A percentile compares a stretch with the other conserved stretches of the same genome.
Evolutionary conservation across 2,113 vertebrate species (phyloP).

Genomic region (Phycodurus eques): DNA sequence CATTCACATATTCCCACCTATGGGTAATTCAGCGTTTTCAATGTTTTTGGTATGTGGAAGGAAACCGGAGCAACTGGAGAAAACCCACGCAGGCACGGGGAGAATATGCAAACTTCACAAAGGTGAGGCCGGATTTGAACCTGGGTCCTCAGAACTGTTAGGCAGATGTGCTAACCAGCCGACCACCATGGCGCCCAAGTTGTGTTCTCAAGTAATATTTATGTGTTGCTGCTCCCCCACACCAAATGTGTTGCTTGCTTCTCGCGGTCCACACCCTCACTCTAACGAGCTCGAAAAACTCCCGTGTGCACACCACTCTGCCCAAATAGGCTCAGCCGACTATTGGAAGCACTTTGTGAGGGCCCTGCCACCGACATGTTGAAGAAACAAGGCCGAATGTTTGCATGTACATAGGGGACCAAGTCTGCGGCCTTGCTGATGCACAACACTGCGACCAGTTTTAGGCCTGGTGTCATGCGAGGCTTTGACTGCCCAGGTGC

Average conservation of each 20-base stretch:
- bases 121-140: too few relatives aligned
- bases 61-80: too few relatives aligned
- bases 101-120: too few relatives aligned
- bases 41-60: too few relatives aligned
- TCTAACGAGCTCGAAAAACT: constrained; percentile 62
- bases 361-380: constrained; percentile 55
- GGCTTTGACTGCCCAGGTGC: constrained; percentile 52
- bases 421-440: constrained; percentile 30
- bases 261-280: constrained; percentile 57
- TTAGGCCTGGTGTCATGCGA: constrained; percentile 38
- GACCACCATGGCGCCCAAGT: too few relatives aligned
- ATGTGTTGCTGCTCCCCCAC: constrained; percentile 48
- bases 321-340: constrained; percentile 62
- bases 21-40: too few relatives aligned
- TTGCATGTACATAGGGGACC: background rate
- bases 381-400: constrained; percentile 3
- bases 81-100: too few relatives aligned
- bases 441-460: constrained; percentile 30
- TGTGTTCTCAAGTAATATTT: constrained; percentile 43
- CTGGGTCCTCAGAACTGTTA: too few relatives aligned
- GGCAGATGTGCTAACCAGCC: too few relatives aligned
- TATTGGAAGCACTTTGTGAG: constrained; percentile 54
- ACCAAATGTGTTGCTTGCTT: constrained; percentile 60
- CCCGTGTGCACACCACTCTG: constrained; percentile 63
- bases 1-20: too few relatives aligned